phyloP scores from a whole-genome alignment of 2,797 vertebrate genomes.

The Eurystomus glaucurus region DNA sequence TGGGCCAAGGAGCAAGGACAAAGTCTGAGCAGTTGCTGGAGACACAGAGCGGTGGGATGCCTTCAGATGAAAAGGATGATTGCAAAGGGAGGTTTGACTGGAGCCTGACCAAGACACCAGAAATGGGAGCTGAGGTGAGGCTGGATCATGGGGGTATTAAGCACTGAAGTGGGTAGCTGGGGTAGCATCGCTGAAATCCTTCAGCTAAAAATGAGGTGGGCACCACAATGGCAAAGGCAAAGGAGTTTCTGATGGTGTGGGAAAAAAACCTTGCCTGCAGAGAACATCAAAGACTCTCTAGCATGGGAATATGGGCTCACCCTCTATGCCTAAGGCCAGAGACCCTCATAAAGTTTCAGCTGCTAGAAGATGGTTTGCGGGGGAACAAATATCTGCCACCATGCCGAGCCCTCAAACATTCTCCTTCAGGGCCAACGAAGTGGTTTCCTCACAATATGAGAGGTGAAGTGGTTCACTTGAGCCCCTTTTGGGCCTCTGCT shows the following conservation, averaged over 20 bases:
- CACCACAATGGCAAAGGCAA: neutral
- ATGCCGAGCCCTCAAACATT: neutral
- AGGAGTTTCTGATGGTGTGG: neutral
- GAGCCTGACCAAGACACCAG: neutral
- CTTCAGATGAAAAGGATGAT: fast-evolving
- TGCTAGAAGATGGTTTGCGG: neutral
- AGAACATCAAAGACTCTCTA: neutral
- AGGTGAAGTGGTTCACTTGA: neutral
- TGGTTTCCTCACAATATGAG: neutral
- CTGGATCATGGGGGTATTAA: neutral
- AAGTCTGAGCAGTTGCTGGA: neutral
- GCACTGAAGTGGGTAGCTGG: neutral
- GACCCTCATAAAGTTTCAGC: neutral
- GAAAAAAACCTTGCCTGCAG: neutral
- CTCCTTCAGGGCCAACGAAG: neutral
- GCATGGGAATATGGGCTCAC: neutral
- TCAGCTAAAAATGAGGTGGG: neutral
- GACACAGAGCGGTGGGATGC: neutral
- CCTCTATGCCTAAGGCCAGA: neutral
- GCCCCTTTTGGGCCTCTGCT: neutral
- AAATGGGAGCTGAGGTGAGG: neutral
- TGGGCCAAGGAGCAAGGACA: neutral
- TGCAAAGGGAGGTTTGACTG: neutral
- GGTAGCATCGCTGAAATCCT: neutral
- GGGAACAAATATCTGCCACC: neutral